These are phyloP conservation scores for Helicolenus hilgendorfi DNA, from an alignment of 2,797 vertebrate species.

Conservation along the genomic window DNA sequence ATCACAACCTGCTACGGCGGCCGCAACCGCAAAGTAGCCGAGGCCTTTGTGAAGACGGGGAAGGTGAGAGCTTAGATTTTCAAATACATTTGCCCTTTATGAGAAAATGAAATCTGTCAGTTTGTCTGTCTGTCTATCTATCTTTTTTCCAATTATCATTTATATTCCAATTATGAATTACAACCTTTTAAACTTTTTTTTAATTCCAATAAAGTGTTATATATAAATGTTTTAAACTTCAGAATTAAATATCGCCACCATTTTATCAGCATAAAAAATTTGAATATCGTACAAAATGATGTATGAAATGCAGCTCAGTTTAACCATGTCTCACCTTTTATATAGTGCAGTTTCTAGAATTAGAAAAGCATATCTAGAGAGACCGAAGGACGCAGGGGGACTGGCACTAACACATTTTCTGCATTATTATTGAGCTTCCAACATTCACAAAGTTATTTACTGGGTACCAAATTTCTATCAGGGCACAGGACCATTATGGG, in stretches of 20 bases:
- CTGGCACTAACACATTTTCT: too few species aligned
- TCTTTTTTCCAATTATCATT: too few species aligned
- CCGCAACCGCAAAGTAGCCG: constrained; percentile 96
- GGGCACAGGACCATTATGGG: too few species aligned
- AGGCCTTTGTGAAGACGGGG: constrained; percentile 95
- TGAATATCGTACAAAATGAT: not conserved
- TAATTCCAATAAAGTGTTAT: not conserved
- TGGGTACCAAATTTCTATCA: too few species aligned
- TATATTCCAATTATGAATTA: not conserved
- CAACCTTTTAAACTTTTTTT: not conserved
- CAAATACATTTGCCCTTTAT: not conserved
- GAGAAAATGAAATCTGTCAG: not conserved
- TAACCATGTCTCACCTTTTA: not conserved
- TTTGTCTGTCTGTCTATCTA: too few species aligned
- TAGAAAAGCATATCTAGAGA: too few species aligned
- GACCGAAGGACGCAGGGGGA: too few species aligned
- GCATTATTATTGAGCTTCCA: too few species aligned
- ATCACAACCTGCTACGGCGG: constrained; percentile 98
- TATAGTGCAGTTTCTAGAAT: not conserved
- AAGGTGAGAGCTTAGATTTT: constrained; percentile 77
- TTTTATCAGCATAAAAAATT: not conserved
- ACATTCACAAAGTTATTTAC: too few species aligned
- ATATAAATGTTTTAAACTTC: not conserved
- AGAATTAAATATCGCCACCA: not conserved
- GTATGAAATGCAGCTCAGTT: not conserved